Evolutionary conservation across 2,113 vertebrate species (phyloP), one percentile per base, ranked within the genome.

Genomic region (Cygnus atratus): DNA sequence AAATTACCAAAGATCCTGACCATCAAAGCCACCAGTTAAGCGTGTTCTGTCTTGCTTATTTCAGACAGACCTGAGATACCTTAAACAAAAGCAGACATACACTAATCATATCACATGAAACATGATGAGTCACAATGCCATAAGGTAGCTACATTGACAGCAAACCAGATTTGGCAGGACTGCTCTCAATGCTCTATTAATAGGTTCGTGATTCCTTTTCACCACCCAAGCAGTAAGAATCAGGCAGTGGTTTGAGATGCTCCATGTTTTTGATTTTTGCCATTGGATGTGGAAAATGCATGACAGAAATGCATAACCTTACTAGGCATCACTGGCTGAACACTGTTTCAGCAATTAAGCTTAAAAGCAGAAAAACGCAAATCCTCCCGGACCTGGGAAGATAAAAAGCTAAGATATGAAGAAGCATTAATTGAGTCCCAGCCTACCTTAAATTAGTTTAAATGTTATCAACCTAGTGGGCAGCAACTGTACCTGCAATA

Each of bases 41-140:
- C 21, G 55, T 52, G 52, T 59, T 68, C 19, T 8, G 43, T 39
- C 33, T 24, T 39, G 22, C 39, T 67, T 57, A 52, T 52, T 50
- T 85, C 43, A 44, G 37, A 81, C 19, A 73, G 11, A 55, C 11
- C 26, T 4, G 21, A 75, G 20, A 35, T 20, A 33, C 6, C 17
- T 33, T 33, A 2, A 11, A 31, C 13, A 48, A 35, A 66, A 58
- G 46, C 0, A 1, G 9, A 43, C 25, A 28, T 22, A 78, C 52
- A 46, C 29, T 31, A 59, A 28, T 8, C 17, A 24, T 2, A 10
- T 20, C 26, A 10, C 0, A 2, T 29, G 48, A 59, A 15, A 57
- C 17, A 16, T 4, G 3, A 20, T 54, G 9, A n/a, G 39, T 44
- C 35, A 37, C 20, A 15, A 4, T 17, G 33, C 5, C 7, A 0